A percentile compares a stretch with the other conserved stretches of the same genome.
These are phyloP conservation scores for Pseudopleuronectes americanus DNA, from an alignment of 2,797 vertebrate genomes.

Conservation along the genomic window DNA sequence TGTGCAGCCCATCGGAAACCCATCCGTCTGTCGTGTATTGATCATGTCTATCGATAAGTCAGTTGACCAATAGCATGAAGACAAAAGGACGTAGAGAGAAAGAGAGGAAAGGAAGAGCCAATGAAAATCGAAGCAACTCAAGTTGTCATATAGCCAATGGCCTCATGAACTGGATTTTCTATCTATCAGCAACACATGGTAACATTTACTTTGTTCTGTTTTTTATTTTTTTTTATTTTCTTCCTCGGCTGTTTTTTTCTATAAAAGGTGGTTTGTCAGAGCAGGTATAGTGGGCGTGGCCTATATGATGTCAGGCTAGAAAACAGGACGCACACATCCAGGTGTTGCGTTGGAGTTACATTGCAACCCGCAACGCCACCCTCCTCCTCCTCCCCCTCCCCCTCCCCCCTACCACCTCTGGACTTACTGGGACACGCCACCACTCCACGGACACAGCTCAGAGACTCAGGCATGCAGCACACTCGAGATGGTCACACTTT, in stretches of 20 bases:
- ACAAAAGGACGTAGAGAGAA: constrained; percentile 53
- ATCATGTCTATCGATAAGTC: constrained; percentile 40
- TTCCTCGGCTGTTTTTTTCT: constrained; percentile 73
- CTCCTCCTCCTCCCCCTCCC: constrained; percentile 6
- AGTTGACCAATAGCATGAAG: constrained; percentile 57
- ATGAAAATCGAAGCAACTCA: constrained; percentile 79
- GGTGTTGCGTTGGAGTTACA: constrained; percentile 40
- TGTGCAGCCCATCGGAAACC: constrained; percentile 38
- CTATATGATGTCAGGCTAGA: constrained; percentile 95
- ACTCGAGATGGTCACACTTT: constrained; percentile 78
- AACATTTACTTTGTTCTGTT: constrained; percentile 89
- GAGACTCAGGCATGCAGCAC: constrained; percentile 85
- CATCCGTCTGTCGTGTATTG: constrained; percentile 35
- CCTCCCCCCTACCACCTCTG: constrained; percentile 77
- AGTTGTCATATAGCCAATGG: constrained; percentile 87
- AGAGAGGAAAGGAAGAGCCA: constrained; percentile 48
- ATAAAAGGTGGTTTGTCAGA: constrained; percentile 92
- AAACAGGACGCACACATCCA: constrained; percentile 78
- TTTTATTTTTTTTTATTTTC: constrained; percentile 63
- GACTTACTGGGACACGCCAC: constrained; percentile 63
- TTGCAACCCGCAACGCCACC: constrained; percentile 78
- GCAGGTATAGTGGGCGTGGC: constrained; percentile 93
- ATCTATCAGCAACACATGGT: constrained; percentile 94
- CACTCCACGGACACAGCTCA: constrained; percentile 76
- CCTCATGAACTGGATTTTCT: constrained; percentile 86